A percentile compares a stretch with the other conserved stretches of the same genome.
Evolutionary conservation across 2,888 invertebrate species (phyloP).

Genomic region (Heteromyza rotundicornis): DNA sequence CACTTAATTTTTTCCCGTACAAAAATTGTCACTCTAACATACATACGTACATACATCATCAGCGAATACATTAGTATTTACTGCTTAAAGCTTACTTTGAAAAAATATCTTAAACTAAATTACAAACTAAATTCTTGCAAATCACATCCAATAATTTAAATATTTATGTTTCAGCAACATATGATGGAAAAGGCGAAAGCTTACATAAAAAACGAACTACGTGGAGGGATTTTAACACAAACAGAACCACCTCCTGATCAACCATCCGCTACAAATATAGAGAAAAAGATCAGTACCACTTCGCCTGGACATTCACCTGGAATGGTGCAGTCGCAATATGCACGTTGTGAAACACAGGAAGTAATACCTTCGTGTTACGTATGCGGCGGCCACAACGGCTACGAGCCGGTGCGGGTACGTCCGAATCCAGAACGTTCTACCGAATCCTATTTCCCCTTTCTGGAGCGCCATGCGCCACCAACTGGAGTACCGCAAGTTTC

Average conservation of each 20-base stretch:
- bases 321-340: slow-evolving; percentile 12
- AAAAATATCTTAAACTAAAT: too few relatives aligned
- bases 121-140: too few relatives aligned
- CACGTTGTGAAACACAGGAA: slow-evolving; percentile 40
- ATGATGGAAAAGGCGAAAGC: slow-evolving; percentile 74
- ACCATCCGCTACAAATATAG: slow-evolving; percentile 9
- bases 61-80: too few relatives aligned
- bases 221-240: slow-evolving; percentile 62
- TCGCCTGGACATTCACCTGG: slow-evolving; percentile 21
- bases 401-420: slow-evolving; percentile 70
- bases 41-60: too few relatives aligned
- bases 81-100: too few relatives aligned
- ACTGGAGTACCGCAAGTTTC: slow-evolving; percentile 66
- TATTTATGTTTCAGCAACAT: slow-evolving; percentile 34
- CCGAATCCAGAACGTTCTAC: slow-evolving; percentile 72
- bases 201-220: slow-evolving; percentile 75
- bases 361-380: slow-evolving; percentile 68
- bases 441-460: slow-evolving; percentile 90
- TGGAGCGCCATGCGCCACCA: slow-evolving; percentile 88
- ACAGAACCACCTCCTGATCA: slow-evolving; percentile 34
- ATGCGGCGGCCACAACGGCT: slow-evolving; percentile 75
- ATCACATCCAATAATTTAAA: background rate
- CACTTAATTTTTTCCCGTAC: too few relatives aligned
- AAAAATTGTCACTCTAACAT: too few relatives aligned
- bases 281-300: slow-evolving; percentile 29